Percentiles rank a stretch among this genome's conserved stretches.
Evolutionary conservation across 2,888 invertebrate species (phyloP).

Genomic region (Cheilosia variabilis): DNA sequence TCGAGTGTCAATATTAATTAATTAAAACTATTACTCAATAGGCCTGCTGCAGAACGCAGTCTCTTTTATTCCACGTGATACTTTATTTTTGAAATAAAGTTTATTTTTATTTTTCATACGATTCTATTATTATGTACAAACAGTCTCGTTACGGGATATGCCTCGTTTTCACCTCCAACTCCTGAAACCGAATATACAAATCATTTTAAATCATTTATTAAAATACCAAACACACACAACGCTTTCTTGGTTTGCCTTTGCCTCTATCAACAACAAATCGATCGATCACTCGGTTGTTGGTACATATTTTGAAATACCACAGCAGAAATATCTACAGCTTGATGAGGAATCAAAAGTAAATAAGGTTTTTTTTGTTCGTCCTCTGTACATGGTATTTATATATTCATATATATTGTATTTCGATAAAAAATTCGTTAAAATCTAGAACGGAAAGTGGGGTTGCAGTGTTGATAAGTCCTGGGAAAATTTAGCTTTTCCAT

Average conservation of each 20-base stretch:
- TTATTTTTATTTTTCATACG: too few relatives aligned
- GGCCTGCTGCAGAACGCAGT: too few relatives aligned
- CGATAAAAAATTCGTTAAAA: neutral
- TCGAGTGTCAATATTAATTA: too few relatives aligned
- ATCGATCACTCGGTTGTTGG: slow-evolving; percentile 43
- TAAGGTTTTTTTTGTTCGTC: neutral
- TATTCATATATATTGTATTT: too few relatives aligned
- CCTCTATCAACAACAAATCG: slow-evolving; percentile 23
- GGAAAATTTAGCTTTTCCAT: too few relatives aligned
- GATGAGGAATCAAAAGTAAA: neutral
- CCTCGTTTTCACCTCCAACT: too few relatives aligned
- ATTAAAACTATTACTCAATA: too few relatives aligned
- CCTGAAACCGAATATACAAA: neutral
- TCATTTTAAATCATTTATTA: neutral
- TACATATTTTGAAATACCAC: neutral
- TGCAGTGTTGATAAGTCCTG: too few relatives aligned
- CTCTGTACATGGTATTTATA: slow-evolving; percentile 17
- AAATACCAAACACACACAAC: neutral
- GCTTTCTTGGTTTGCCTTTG: neutral
- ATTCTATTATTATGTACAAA: too few relatives aligned
- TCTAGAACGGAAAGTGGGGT: neutral
- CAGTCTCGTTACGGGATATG: too few relatives aligned
- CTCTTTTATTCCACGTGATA: too few relatives aligned
- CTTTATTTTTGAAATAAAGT: too few relatives aligned
- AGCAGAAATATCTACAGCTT: neutral